Conservation (phyloP, 2,113 vertebrate species). For the Psammodynastes pulverulentus region DNA sequence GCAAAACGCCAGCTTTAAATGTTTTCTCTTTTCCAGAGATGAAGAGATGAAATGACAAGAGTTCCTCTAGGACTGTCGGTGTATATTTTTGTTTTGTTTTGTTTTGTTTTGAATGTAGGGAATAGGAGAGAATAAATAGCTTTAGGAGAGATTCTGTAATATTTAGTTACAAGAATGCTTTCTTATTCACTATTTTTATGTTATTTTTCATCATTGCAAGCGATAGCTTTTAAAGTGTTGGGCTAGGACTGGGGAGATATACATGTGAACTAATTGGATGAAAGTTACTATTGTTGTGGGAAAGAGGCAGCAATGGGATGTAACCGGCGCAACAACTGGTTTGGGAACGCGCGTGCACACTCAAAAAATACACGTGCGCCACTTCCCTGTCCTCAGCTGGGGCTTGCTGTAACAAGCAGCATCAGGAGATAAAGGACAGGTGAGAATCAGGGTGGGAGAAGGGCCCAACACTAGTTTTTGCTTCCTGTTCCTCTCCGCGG, state of each 20-base stretch:
- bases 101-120: background rate
- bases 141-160: background rate
- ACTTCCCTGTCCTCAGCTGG: no score
- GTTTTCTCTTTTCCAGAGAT: background rate
- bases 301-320: no score
- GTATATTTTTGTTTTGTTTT: background rate
- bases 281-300: background rate
- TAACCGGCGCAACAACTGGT: no score
- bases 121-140: background rate
- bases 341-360: no score
- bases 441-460: no score
- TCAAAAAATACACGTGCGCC: no score
- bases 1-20: rapidly evolving
- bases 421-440: no score
- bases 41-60: background rate
- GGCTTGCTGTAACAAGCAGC: no score
- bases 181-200: background rate
- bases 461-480: no score
- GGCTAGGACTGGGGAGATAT: background rate
- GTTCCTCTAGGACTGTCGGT: background rate
- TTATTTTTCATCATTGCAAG: background rate
- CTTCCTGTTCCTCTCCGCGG: no score
- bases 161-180: background rate
- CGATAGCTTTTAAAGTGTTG: background rate
- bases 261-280: background rate